Evolutionary conservation across 2,113 vertebrate species (phyloP).

Genomic region (Agelaius phoeniceus): DNA sequence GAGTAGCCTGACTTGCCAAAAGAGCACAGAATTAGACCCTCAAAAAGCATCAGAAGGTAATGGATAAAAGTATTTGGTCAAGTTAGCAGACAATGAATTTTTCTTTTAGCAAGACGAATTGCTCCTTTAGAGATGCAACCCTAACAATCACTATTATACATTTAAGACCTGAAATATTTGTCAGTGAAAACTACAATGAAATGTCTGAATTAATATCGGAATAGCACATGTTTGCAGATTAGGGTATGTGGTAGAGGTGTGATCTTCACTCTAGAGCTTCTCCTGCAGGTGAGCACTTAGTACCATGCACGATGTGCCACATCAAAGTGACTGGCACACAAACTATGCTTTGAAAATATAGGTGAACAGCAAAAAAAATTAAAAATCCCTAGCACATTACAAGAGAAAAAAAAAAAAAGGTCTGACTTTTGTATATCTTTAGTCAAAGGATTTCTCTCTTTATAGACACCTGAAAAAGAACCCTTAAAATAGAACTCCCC

Average conservation of each 20-base stretch:
- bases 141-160: rapidly evolving
- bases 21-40: not conserved
- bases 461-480: not conserved
- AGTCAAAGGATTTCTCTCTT: slow-evolving; percentile 2
- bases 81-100: not conserved
- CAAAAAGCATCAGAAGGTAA: not conserved
- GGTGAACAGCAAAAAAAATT: not conserved
- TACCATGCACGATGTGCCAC: not conserved
- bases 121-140: not conserved
- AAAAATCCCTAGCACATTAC: not conserved
- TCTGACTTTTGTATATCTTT: not conserved
- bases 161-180: not conserved
- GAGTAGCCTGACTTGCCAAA: not conserved
- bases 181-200: not conserved
- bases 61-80: not conserved
- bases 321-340: not conserved
- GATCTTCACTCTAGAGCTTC: not conserved
- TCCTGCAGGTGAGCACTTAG: not conserved
- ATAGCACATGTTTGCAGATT: not conserved
- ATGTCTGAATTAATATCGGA: not conserved
- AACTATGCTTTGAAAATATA: not conserved
- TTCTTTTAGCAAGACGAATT: not conserved
- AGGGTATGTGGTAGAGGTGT: not conserved
- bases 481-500: slow-evolving; percentile 45
- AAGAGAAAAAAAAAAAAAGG: not conserved